A percentile compares a stretch with the other conserved stretches of the same genome.
These are phyloP conservation scores for Coendou prehensilis DNA, from an alignment of 2,797 vertebrate species.

Conservation along the genomic window DNA sequence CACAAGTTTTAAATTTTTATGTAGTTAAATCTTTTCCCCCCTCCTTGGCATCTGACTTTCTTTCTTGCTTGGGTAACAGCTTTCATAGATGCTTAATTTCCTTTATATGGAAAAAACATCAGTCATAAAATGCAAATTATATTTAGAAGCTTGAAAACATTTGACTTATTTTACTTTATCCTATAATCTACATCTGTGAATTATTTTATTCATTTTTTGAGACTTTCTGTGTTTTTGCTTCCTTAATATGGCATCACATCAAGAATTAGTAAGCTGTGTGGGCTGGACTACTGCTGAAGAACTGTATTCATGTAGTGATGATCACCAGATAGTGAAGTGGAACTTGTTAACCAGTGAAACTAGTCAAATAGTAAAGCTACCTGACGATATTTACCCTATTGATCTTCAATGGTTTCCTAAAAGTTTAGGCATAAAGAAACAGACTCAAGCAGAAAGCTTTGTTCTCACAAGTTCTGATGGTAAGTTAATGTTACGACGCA, in stretches of 20 bases:
- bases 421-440: conserved; percentile 94
- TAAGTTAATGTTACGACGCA: conserved; percentile 85
- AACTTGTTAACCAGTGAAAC: conserved; percentile 95
- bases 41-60: conserved; percentile 17
- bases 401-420: conserved; percentile 98
- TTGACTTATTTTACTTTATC: conserved; percentile 17
- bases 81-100: conserved; percentile 66
- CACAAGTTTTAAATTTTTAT: conserved; percentile 17
- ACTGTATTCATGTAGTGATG: conserved; percentile 97
- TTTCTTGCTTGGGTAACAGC: conserved; percentile 34
- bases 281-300: conserved; percentile 98
- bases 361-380: conserved; percentile 92
- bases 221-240: conserved; percentile 55
- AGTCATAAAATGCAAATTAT: conserved; percentile 32
- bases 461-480: conserved; percentile 98
- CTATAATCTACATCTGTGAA: not conserved
- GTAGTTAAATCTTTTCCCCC: not conserved
- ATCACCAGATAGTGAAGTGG: conserved; percentile 97
- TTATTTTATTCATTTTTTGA: conserved; percentile 48
- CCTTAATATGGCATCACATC: conserved; percentile 90
- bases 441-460: conserved; percentile 94
- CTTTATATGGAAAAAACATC: conserved; percentile 53
- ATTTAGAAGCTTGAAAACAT: conserved; percentile 32
- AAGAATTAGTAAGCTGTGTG: conserved; percentile 95
- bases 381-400: conserved; percentile 95